Base-by-base conservation (phyloP, 2,113 vertebrate species). In the Lipotes vexillifer region DNA sequence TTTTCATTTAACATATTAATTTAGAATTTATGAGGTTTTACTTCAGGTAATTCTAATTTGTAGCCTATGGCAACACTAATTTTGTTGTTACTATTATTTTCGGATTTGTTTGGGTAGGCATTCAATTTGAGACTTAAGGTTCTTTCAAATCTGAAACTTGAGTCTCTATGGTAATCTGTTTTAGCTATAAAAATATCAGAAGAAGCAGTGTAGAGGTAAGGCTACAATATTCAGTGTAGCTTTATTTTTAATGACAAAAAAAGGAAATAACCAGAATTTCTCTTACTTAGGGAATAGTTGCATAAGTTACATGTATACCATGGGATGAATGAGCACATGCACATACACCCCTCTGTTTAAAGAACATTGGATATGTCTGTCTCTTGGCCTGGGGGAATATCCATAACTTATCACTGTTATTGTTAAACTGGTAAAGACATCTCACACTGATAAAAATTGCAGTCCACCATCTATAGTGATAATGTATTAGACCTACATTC, bases 221-320 rank as follows among this genome's bases (percentile, higher is more conserved):
- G 46, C 52, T 52, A 17, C 52, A 52, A 57, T 96, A 49, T 38
- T 84, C 63, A 63, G 25, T 65, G 5, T 93, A 77, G n/a, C 77
- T 87, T 88, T 61, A 41, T 92, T 94, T 94, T 31, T 92, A 85
- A 75, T 69, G 82, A 77, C 13, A 46, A 63, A 84, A 68, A 92
- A 75, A 31, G 81, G 52, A 85, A 88, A n/a, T 94, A 72, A 49
- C 44, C 8, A n/a, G 13, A 20, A 61, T 84, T 49, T 83, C 68
- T 83, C 21, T 92, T 63, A 44, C 18, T 72, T 74, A 66, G 38
- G n/a, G 55, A 78, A 52, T 36, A 46, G 57, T 80, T 66, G 36
- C 65, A 4, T 72, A 90, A 31, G 10, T 88, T 77, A 63, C 31
- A n/a, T 49, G 25, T 49, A 12, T 29, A 17, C 31, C 17, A 2